Evolutionary conservation across 2,113 vertebrate genomes (phyloP).

Genomic region (Cottus gobio): DNA sequence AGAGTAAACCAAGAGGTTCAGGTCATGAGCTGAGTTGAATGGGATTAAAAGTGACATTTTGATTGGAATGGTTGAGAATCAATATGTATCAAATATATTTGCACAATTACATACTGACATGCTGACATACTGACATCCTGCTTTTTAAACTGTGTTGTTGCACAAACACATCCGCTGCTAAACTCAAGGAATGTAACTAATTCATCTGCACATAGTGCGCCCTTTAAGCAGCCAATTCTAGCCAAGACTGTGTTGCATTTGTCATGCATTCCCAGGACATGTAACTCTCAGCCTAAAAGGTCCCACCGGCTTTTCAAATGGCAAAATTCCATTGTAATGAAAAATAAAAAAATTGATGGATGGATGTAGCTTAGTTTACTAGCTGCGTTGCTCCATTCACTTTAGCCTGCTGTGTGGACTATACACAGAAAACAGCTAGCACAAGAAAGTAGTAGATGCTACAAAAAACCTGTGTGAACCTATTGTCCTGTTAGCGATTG

Average conservation of each 20-base stretch:
- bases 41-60: not conserved
- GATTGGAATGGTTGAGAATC: not conserved
- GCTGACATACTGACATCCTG: not conserved
- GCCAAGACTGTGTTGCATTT: no score
- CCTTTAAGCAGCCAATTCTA: no score
- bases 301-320: not conserved
- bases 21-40: no score
- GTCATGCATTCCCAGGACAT: no score
- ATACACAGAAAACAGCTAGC: not conserved
- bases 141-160: not conserved
- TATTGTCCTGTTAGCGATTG: not conserved
- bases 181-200: not conserved
- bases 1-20: not conserved
- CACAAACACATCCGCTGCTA: not conserved
- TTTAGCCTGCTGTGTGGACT: not conserved
- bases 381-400: not conserved
- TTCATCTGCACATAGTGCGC: not conserved
- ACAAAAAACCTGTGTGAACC: not conserved
- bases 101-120: not conserved
- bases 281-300: no score
- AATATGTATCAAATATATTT: not conserved
- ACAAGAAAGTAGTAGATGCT: not conserved
- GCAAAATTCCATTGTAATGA: not conserved
- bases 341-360: not conserved
- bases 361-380: not conserved